A percentile compares a stretch with the other conserved stretches of the same genome.
phyloP scores from a whole-genome alignment of 64 coral and sea anemone species.

The Actinia equina region DNA sequence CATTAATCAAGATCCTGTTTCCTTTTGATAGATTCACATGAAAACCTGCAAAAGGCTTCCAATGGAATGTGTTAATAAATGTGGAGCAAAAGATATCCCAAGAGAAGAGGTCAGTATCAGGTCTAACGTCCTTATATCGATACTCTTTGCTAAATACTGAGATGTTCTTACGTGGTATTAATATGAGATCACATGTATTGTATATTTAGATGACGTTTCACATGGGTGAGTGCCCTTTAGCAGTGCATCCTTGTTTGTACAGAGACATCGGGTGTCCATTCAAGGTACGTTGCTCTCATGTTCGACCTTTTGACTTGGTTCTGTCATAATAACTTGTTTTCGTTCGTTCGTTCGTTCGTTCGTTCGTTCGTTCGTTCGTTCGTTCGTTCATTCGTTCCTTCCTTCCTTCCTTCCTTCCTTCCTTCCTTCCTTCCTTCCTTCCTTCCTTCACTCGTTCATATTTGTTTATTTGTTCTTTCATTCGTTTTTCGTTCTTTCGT shows the following conservation, averaged over 20 bases:
- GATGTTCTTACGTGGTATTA: not conserved
- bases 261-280: slow-evolving; percentile 89
- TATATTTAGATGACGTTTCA: slow-evolving; percentile 78
- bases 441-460: too few relatives aligned
- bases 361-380: too few relatives aligned
- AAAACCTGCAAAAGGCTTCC: slow-evolving; percentile 89
- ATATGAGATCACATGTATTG: not conserved
- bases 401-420: too few relatives aligned
- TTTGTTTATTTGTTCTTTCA: too few relatives aligned
- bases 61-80: slow-evolving; percentile 93
- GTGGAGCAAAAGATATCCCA: slow-evolving; percentile 93
- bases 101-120: slow-evolving; percentile 84
- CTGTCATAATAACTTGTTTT: too few relatives aligned
- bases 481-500: too few relatives aligned
- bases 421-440: too few relatives aligned
- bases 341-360: too few relatives aligned
- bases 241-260: slow-evolving; percentile 76
- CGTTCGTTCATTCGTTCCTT: too few relatives aligned
- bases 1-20: not conserved
- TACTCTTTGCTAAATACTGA: not conserved
- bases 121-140: too few relatives aligned
- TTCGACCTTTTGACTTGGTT: not conserved
- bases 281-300: slow-evolving; percentile 41
- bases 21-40: slow-evolving; percentile 64
- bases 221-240: slow-evolving; percentile 76